Conservation (phyloP, 1,140 invertebrate genomes). For the Latrodectus geometricus region DNA sequence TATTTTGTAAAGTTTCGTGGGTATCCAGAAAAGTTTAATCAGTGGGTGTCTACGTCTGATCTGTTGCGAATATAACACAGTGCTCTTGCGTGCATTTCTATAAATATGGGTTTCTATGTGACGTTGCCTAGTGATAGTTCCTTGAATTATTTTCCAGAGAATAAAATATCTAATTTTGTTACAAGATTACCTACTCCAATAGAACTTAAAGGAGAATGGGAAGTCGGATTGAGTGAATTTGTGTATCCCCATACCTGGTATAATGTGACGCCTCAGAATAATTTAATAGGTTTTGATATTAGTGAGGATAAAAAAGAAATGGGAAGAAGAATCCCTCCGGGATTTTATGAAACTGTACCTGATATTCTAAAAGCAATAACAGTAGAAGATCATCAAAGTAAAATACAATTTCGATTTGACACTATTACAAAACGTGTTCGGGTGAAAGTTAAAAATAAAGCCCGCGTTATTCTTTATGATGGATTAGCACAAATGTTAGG, state of each 20-base stretch:
- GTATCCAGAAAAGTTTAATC: constrained; percentile 63
- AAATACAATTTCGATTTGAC: neutral
- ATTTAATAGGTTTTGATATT: constrained; percentile 10
- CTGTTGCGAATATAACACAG: constrained; percentile 64
- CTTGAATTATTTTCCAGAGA: no score
- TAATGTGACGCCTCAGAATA: constrained; percentile 1
- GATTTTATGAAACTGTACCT: neutral
- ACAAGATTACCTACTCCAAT: no score
- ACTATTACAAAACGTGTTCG: neutral
- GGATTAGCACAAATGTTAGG: constrained; percentile 3
- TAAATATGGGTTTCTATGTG: no score
- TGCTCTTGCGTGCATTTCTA: no score
- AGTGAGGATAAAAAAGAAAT: neutral
- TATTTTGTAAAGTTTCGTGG: neutral
- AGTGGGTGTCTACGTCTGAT: constrained; percentile 65
- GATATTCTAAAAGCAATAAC: neutral
- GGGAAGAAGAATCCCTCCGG: neutral
- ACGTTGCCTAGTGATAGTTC: no score
- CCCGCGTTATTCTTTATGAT: neutral
- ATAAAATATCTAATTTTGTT: no score
- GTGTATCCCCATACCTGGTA: no score
- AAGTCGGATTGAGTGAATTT: no score
- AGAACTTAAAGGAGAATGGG: no score
- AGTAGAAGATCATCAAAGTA: neutral
- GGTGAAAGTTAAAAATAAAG: neutral